phyloP scores from a whole-genome alignment of 1,140 invertebrate genomes.

The Calliphora vicina region DNA sequence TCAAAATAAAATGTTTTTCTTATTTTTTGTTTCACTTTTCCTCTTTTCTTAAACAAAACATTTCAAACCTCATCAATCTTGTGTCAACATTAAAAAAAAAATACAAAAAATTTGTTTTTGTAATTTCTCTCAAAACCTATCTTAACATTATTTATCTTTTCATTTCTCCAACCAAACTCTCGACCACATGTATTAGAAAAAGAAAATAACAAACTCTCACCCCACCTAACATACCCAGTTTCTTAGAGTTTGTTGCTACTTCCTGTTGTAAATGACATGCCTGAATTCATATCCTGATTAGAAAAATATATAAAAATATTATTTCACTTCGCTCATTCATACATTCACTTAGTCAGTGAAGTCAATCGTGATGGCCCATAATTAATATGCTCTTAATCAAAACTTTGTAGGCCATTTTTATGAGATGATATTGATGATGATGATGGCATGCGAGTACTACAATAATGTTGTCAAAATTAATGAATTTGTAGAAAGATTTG shows the following conservation, averaged over 20 bases:
- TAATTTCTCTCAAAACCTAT: not conserved
- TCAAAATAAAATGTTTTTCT: too few species aligned
- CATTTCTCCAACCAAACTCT: not conserved
- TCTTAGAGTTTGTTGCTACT: not conserved
- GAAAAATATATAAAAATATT: not conserved
- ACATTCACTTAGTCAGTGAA: not conserved
- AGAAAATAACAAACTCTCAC: not conserved
- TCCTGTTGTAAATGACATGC: conserved; percentile 21
- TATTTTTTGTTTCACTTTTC: too few species aligned
- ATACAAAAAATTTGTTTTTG: not conserved
- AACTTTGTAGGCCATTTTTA: conserved; percentile 6
- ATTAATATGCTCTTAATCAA: conserved; percentile 30
- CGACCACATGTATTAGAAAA: not conserved
- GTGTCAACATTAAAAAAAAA: not conserved
- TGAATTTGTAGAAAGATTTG: not conserved
- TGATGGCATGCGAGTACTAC: not conserved
- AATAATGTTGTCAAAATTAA: conserved; percentile 6
- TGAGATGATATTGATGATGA: conserved; percentile 7
- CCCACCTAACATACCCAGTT: not conserved
- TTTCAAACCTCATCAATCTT: not conserved
- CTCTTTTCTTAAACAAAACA: too few species aligned
- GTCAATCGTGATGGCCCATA: conserved; percentile 20
- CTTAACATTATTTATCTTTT: not conserved
- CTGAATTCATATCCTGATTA: conserved; percentile 15
- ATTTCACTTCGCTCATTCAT: not conserved